Evolutionary conservation across 2,888 invertebrate genomes (phyloP), one percentile per base, ranked within the genome.

Genomic region (Megamerina dolium): DNA sequence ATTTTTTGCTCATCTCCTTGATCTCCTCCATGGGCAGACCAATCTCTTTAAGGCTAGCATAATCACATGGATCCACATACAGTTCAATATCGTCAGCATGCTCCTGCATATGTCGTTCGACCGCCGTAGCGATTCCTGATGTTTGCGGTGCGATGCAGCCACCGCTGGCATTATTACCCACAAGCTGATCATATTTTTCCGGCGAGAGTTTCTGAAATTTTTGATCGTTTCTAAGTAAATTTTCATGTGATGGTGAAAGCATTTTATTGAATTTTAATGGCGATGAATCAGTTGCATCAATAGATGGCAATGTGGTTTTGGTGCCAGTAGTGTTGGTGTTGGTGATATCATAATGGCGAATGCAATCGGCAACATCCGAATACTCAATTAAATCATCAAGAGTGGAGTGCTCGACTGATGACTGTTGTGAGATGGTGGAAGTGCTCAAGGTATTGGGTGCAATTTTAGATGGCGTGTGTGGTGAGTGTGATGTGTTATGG

Each of bases 1-100:
- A 67, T 55, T 77, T 75, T 53, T 75, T 72, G 54, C 77, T 74
- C 49, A 81, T 77, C 56, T 80, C 79, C 35, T 76, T 73, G 43
- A 75, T 64, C 58, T 77, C 75, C 41, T 75, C 73, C 27, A 74
- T 56, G 1, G 77, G 75, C 35, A 77, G 51, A 1, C 76, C 76
- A 14, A 75, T 68, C 49, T 74, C 74, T 17, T 67, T 58, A 30
- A 72, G 47, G 21, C 64, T 62, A 14, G 61, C 61, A 52, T 67
- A 65, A 38, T 66, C 66, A 42, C 65, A 65, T 10, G 68, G 68
- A 55, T 68, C 68, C 43, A 65, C 65, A 43, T 68, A 68, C 30
- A 68, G 50, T 38, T 69, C 69, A 35, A 68, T 68, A 23, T 68
- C 69, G 37, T 68, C 67, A 17, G 58, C 60, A 39, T 64, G 59